Conservation (phyloP, 2,797 vertebrate species). For the Alosa sapidissima region DNA sequence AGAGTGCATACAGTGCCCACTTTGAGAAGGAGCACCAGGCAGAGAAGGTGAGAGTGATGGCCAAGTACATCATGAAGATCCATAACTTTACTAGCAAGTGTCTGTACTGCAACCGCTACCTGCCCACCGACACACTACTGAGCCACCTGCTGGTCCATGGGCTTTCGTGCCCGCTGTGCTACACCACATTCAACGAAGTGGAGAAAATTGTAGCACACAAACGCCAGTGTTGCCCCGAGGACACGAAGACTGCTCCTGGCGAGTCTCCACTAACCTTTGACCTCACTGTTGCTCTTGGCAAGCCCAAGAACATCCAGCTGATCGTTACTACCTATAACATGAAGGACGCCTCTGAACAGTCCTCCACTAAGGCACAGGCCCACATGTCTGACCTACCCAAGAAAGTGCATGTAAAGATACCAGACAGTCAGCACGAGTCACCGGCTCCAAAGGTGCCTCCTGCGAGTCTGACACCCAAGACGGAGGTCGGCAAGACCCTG, state of each 20-base stretch:
- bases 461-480: conserved; percentile 79
- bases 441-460: conserved; percentile 77
- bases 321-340: conserved; percentile 95
- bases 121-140: conserved; percentile 93
- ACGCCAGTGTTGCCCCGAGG: conserved; percentile 84
- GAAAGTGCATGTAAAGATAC: conserved; percentile 70
- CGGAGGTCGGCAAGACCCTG: conserved; percentile 91
- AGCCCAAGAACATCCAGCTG: conserved; percentile 91
- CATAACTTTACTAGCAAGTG: conserved; percentile 99
- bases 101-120: conserved; percentile 96
- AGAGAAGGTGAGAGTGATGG: conserved; percentile 93
- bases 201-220: conserved; percentile 95
- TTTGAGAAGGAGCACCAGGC: conserved; percentile 98
- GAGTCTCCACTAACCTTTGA: conserved; percentile 94
- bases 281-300: conserved; percentile 91
- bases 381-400: conserved; percentile 45
- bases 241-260: conserved; percentile 85
- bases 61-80: conserved; percentile 99
- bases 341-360: conserved; percentile 88
- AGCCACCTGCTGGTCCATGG: conserved; percentile 98
- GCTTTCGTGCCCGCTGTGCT: conserved; percentile 94
- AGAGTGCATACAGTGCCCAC: conserved; percentile 94
- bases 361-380: conserved; percentile 68
- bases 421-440: conserved; percentile 77
- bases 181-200: conserved; percentile 92